These are phyloP conservation scores for Motacilla alba DNA, from an alignment of 2,113 vertebrate genomes.

Conservation along the genomic window DNA sequence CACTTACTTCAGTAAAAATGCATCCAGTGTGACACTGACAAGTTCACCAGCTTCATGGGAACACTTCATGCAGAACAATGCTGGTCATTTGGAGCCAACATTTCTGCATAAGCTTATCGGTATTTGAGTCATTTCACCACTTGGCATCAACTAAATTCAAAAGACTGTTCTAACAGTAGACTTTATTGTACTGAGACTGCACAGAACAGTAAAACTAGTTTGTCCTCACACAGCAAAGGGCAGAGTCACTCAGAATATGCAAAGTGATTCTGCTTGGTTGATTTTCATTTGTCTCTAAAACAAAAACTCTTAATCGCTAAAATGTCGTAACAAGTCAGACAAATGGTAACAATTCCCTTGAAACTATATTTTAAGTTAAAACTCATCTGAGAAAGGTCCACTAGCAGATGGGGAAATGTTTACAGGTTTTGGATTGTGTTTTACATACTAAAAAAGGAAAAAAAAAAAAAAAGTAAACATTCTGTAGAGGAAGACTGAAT, in stretches of 20 bases:
- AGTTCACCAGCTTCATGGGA: not conserved
- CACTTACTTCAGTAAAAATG: constrained; percentile 3
- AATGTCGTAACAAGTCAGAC: constrained; percentile 61
- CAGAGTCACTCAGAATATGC: constrained; percentile 52
- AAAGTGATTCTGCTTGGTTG: constrained; percentile 18
- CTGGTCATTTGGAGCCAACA: not conserved
- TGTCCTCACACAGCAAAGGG: constrained; percentile 38
- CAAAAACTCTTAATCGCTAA: constrained; percentile 41
- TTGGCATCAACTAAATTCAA: constrained; percentile 33
- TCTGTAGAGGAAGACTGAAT: not conserved
- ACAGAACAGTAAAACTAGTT: constrained; percentile 38
- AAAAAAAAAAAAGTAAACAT: not conserved
- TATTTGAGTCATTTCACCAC: constrained; percentile 39
- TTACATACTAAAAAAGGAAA: not conserved
- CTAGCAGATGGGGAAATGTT: not conserved
- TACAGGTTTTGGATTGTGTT: not conserved
- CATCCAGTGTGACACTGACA: not conserved
- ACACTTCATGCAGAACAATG: not conserved
- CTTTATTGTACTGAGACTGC: constrained; percentile 43
- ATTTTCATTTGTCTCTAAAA: constrained; percentile 55
- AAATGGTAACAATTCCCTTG: not conserved
- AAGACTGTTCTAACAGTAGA: constrained; percentile 32
- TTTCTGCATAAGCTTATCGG: not conserved
- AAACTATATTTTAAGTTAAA: constrained; percentile 44
- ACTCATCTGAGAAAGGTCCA: not conserved